These are phyloP conservation scores for Herminia tarsipennalis DNA, from an alignment of 2,888 invertebrate species.

Conservation along the genomic window DNA sequence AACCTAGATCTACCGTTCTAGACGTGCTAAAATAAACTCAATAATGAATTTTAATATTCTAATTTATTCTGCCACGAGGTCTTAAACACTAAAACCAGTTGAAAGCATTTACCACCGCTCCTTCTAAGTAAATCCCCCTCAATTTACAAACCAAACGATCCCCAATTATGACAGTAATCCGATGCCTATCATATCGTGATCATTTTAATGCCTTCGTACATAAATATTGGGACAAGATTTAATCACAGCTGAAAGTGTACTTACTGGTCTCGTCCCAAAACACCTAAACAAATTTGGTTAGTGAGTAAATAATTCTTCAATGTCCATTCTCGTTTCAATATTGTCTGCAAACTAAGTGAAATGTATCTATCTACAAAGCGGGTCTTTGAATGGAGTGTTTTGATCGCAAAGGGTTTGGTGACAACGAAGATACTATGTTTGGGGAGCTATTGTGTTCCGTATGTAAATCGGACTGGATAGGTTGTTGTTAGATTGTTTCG, in stretches of 20 bases:
- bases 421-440: constrained; percentile 37
- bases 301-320: constrained; percentile 37
- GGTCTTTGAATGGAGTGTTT: constrained; percentile 46
- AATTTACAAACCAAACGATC: constrained; percentile 26
- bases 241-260: constrained; percentile 36
- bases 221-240: constrained; percentile 34
- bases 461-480: too few species aligned
- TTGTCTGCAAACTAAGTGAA: constrained; percentile 37
- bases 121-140: background rate
- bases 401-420: constrained; percentile 38
- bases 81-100: background rate
- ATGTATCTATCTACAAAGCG: constrained; percentile 43
- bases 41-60: too few species aligned
- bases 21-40: too few species aligned
- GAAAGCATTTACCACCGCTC: background rate
- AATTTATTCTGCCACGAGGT: too few species aligned
- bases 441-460: constrained; percentile 28
- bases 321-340: constrained; percentile 35
- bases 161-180: constrained; percentile 37
- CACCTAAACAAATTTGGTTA: constrained; percentile 50
- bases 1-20: too few species aligned
- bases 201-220: constrained; percentile 28
- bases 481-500: too few species aligned
- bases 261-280: constrained; percentile 37
- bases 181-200: constrained; percentile 22